These are phyloP conservation scores for Ciconia stormi DNA, from an alignment of 2,113 vertebrate genomes.

Conservation along the genomic window DNA sequence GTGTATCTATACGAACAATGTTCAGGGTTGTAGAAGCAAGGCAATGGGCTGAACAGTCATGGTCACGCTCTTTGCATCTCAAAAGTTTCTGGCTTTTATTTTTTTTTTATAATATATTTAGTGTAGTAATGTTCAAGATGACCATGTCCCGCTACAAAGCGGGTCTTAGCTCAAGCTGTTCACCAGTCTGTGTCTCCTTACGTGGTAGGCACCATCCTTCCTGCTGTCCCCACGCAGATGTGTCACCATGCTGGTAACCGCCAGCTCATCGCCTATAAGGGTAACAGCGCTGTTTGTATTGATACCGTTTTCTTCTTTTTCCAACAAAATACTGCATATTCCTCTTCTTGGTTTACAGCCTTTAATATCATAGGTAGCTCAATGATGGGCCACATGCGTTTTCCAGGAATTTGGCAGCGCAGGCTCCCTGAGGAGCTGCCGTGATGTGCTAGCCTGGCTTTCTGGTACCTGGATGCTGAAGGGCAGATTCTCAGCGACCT, in stretches of 20 bases:
- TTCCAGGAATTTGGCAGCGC: background rate
- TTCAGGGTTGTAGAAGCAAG: background rate
- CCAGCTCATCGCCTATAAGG: rapidly evolving
- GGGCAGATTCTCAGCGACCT: background rate
- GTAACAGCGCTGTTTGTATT: background rate
- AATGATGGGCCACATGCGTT: rapidly evolving
- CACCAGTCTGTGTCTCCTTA: background rate
- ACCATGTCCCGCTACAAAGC: background rate
- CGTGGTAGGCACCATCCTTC: background rate
- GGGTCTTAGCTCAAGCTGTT: background rate
- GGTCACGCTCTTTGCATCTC: background rate
- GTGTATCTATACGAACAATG: rapidly evolving
- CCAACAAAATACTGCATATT: background rate
- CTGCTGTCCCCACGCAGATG: background rate
- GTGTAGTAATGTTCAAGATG: background rate
- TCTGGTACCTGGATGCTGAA: background rate
- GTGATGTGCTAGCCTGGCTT: background rate
- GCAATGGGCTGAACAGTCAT: background rate
- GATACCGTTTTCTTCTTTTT: background rate
- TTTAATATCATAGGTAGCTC: background rate
- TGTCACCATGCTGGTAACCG: background rate
- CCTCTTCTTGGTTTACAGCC: background rate
- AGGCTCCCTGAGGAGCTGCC: background rate
- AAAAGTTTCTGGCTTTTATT: background rate
- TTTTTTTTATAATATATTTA: background rate